phyloP scores from a whole-genome alignment of 2,888 invertebrate species.

The Drosophila gaucha region DNA sequence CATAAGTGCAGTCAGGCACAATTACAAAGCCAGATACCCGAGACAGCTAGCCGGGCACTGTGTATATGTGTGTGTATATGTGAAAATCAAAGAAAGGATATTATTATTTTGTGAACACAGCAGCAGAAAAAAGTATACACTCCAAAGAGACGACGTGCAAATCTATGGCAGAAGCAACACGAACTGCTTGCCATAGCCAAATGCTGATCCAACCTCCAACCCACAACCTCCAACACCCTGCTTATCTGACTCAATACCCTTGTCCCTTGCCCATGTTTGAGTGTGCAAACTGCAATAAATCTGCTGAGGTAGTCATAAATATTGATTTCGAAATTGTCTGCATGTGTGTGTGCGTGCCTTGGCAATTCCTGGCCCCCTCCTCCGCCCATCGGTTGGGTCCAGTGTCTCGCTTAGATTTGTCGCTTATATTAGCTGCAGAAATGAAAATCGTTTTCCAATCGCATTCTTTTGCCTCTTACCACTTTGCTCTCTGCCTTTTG shows the following conservation, averaged over 20 bases:
- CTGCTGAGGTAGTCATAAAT: constrained; percentile 75
- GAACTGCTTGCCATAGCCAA: constrained; percentile 22
- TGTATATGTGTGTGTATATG: constrained; percentile 28
- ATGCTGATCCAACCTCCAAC: not conserved
- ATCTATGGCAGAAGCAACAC: constrained; percentile 53
- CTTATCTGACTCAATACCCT: constrained; percentile 15
- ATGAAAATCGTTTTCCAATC: constrained; percentile 79
- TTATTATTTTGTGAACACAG: constrained; percentile 75
- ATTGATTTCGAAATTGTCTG: constrained; percentile 76
- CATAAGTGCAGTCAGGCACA: constrained; percentile 64
- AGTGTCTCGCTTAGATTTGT: constrained; percentile 65
- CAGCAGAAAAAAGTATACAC: constrained; percentile 20
- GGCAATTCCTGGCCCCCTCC: constrained; percentile 2
- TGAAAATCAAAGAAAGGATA: constrained; percentile 65
- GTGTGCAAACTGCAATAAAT: constrained; percentile 67
- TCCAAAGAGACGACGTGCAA: constrained; percentile 58
- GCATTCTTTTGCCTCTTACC: constrained; percentile 73
- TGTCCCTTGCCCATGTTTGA: not conserved
- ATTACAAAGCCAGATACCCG: constrained; percentile 21
- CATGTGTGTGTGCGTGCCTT: constrained; percentile 28
- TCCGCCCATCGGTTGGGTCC: not conserved
- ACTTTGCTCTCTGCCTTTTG: constrained; percentile 49
- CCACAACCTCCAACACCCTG: not conserved
- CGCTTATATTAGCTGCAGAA: constrained; percentile 79
- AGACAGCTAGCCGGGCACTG: not conserved